A percentile compares a stretch with the other conserved stretches of the same genome.
Conservation (phyloP, 2,888 invertebrate species). For the Drosophila setosimentum region DNA sequence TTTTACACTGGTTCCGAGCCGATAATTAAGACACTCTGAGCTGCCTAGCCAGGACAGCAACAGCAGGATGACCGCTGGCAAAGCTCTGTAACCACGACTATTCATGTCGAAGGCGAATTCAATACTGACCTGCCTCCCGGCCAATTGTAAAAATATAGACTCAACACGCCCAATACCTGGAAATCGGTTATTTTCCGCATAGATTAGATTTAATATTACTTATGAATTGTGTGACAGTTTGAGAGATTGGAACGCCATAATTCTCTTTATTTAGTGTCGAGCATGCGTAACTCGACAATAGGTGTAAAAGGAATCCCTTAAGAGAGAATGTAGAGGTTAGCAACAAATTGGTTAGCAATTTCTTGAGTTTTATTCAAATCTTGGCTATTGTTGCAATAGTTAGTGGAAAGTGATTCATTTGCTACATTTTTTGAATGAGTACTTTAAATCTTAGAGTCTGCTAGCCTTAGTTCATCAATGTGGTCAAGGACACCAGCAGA, state of each 20-base stretch:
- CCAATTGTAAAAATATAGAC: background rate
- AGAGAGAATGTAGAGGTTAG: no score
- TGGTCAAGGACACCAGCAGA: slow-evolving; percentile 55
- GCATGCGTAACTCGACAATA: no score
- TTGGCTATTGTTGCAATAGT: slow-evolving; percentile 12
- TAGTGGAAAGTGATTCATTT: slow-evolving; percentile 13
- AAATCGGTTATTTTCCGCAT: no score
- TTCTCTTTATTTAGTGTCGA: no score
- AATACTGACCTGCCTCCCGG: slow-evolving; percentile 28
- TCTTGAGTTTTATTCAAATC: slow-evolving; percentile 33
- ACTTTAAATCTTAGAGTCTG: slow-evolving; percentile 21
- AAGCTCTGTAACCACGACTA: slow-evolving; percentile 6
- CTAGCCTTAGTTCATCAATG: slow-evolving; percentile 50
- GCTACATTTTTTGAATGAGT: slow-evolving; percentile 20
- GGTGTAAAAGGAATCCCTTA: no score
- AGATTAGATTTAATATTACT: no score
- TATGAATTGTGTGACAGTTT: no score
- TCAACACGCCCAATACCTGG: no score
- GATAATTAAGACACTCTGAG: slow-evolving; percentile 56
- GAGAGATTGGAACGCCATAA: no score
- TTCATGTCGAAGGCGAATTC: slow-evolving; percentile 42
- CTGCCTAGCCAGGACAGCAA: slow-evolving; percentile 29
- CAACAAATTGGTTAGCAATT: no score
- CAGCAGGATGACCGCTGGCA: slow-evolving; percentile 11
- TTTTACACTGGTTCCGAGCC: slow-evolving; percentile 83